Conservation (phyloP, 1,140 invertebrate genomes). For the Listronotus bonariensis region DNA sequence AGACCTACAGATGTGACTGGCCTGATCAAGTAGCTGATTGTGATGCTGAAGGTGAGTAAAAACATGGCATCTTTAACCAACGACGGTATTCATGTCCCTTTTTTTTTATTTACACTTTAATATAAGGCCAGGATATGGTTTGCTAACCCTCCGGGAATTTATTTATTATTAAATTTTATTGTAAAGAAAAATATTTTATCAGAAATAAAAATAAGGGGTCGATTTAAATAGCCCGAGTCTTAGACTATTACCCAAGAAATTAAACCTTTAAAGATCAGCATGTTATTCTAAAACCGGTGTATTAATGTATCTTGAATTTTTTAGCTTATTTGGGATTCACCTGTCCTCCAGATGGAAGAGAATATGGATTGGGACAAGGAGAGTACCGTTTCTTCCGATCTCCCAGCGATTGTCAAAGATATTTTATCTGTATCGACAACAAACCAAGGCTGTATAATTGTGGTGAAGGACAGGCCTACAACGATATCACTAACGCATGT, state of each 20-base stretch:
- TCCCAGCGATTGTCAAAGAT: constrained; percentile 73
- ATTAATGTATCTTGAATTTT: constrained; percentile 21
- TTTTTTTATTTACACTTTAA: no score
- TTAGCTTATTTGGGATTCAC: constrained; percentile 69
- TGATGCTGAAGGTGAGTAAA: constrained; percentile 70
- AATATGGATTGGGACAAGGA: constrained; percentile 57
- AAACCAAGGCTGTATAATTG: constrained; percentile 74
- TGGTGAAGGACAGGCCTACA: constrained; percentile 78
- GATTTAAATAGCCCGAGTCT: no score
- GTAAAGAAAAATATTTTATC: no score
- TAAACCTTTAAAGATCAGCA: no score
- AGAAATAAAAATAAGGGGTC: no score
- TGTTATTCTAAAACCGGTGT: no score
- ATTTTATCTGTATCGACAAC: constrained; percentile 79
- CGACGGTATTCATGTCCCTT: no score
- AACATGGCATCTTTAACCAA: no score
- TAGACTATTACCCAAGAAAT: no score
- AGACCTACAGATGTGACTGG: constrained; percentile 83
- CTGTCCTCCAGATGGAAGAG: constrained; percentile 63
- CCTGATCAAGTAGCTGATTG: constrained; percentile 79
- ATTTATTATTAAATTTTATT: no score
- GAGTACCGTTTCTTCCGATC: constrained; percentile 64
- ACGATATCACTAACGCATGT: constrained; percentile 74
- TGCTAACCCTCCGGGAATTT: no score
- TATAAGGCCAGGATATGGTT: no score